Evolutionary conservation across 2,113 vertebrate species (phyloP).

Genomic region (Dromaius novaehollandiae): DNA sequence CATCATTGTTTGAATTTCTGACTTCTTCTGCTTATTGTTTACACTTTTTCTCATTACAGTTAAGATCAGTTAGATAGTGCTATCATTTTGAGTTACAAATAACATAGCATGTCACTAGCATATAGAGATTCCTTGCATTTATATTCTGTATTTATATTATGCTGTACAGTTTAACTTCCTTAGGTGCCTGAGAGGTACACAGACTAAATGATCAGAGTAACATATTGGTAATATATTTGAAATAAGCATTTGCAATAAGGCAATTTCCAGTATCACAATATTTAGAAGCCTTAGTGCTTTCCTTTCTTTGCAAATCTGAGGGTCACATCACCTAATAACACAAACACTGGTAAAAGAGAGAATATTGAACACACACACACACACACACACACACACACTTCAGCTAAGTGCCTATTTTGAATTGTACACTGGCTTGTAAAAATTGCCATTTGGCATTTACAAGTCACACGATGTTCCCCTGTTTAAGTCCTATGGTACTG

Average conservation of each 20-base stretch:
- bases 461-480: neutral
- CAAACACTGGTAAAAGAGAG: neutral
- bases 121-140: neutral
- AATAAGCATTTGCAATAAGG: neutral
- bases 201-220: neutral
- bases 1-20: rapidly evolving
- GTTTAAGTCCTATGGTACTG: neutral
- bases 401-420: neutral
- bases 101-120: neutral
- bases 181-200: neutral
- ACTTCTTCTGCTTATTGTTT: neutral
- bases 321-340: neutral
- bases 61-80: neutral
- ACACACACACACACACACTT: neutral
- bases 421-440: neutral
- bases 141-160: neutral
- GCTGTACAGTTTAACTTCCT: neutral
- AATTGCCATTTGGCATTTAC: neutral
- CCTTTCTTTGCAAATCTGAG: neutral
- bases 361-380: neutral
- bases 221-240: neutral
- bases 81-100: neutral
- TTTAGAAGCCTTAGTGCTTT: neutral
- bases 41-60: neutral
- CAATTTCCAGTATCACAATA: neutral